A percentile compares a stretch with the other conserved stretches of the same genome.
Conservation (phyloP, 2,888 invertebrate genomes). For the Macropis europaea region DNA sequence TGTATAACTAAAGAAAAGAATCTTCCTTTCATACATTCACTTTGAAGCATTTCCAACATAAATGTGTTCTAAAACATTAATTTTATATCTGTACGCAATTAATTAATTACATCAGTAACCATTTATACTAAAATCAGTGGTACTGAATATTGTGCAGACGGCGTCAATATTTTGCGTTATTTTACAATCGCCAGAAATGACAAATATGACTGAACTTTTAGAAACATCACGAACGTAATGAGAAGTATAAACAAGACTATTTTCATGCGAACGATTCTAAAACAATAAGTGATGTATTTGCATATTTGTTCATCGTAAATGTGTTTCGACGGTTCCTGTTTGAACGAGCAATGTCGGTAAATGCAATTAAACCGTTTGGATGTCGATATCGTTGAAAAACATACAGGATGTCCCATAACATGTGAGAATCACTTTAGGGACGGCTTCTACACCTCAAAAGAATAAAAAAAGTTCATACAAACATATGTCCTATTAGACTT, state of each 20-base stretch:
- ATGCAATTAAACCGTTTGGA: conserved; percentile 41
- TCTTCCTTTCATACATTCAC: too few relatives aligned
- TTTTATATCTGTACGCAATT: background rate
- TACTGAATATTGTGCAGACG: background rate
- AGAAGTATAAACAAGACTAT: background rate
- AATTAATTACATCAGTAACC: background rate
- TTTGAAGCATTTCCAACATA: too few relatives aligned
- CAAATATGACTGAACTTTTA: background rate
- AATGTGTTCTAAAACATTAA: too few relatives aligned
- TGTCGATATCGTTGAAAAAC: conserved; percentile 16
- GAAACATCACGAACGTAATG: background rate
- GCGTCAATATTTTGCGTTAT: too few relatives aligned
- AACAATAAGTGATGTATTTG: conserved; percentile 7
- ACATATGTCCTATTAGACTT: too few relatives aligned
- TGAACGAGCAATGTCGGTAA: conserved; percentile 1
- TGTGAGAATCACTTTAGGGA: too few relatives aligned
- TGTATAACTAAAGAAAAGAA: too few relatives aligned
- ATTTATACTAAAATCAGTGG: background rate
- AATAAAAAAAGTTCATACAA: too few relatives aligned
- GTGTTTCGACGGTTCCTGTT: conserved; percentile 1
- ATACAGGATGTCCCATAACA: conserved; percentile 12
- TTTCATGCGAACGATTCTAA: background rate
- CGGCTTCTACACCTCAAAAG: too few relatives aligned
- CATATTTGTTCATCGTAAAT: background rate
- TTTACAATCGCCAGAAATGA: too few relatives aligned